Evolutionary conservation across 2,797 vertebrate species (phyloP).

Genomic region (Corythornis leucogaster): DNA sequence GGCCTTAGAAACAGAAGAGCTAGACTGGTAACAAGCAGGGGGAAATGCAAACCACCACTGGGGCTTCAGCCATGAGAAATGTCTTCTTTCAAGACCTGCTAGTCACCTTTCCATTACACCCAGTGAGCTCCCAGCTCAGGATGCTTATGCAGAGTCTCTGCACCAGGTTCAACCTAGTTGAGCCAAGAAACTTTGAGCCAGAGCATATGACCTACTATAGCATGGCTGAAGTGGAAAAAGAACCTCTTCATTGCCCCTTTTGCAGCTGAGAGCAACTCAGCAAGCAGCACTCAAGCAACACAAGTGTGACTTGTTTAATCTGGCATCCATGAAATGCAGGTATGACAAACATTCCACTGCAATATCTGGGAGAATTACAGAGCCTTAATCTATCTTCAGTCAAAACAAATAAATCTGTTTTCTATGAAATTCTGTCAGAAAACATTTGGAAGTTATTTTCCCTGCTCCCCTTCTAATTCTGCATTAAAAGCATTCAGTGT

Average conservation of each 20-base stretch:
- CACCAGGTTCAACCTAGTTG: neutral
- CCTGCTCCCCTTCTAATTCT: neutral
- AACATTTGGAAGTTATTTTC: slow-evolving; percentile 1
- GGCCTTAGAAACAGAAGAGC: neutral
- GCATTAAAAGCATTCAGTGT: neutral
- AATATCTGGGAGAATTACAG: slow-evolving; percentile 41
- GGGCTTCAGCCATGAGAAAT: neutral
- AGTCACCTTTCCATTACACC: neutral
- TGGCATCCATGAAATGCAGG: neutral
- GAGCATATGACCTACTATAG: neutral
- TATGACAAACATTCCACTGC: slow-evolving; percentile 41
- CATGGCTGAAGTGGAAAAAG: neutral
- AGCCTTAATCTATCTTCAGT: slow-evolving; percentile 25
- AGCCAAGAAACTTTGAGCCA: neutral
- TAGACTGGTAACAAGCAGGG: neutral
- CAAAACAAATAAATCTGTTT: slow-evolving; percentile 55
- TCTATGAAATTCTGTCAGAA: slow-evolving; percentile 36
- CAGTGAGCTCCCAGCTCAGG: rapidly evolving
- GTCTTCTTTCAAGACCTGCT: neutral
- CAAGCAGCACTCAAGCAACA: neutral
- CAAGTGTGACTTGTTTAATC: slow-evolving; percentile 26
- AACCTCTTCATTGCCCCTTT: neutral
- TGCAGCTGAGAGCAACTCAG: neutral
- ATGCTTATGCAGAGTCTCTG: neutral
- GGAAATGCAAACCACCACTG: neutral